phyloP scores from a whole-genome alignment of 1,140 invertebrate genomes.

The Sycophila sp. region DNA sequence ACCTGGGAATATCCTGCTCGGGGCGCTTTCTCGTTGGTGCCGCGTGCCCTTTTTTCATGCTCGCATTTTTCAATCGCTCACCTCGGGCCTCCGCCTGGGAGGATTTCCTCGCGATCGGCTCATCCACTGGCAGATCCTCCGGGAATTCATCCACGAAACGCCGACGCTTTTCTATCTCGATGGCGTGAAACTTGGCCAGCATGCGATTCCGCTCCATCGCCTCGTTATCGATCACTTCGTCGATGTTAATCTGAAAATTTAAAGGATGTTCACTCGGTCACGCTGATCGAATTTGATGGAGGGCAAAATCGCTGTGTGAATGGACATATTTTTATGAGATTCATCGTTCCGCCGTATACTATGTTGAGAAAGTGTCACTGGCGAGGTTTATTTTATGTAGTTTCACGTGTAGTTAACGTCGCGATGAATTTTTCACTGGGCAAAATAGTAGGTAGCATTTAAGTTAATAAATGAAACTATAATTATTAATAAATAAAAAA shows the following conservation, averaged over 20 bases:
- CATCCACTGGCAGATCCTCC: neutral
- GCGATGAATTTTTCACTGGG: too few species aligned
- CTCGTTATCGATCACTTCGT: constrained; percentile 47
- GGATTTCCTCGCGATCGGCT: constrained; percentile 38
- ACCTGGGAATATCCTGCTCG: constrained; percentile 30
- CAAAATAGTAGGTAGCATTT: too few species aligned
- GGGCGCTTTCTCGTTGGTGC: constrained; percentile 11
- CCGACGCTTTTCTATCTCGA: neutral
- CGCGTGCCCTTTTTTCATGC: constrained; percentile 9
- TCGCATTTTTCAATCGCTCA: constrained; percentile 51
- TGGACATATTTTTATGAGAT: too few species aligned
- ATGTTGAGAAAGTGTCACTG: too few species aligned
- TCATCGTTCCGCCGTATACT: too few species aligned
- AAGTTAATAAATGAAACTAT: too few species aligned
- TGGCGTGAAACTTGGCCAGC: constrained; percentile 50
- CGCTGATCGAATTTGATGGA: too few species aligned
- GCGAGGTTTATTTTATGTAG: neutral
- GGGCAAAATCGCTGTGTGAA: too few species aligned
- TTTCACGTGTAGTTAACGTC: neutral
- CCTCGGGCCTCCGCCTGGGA: constrained; percentile 54
- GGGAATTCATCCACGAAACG: neutral
- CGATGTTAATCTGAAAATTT: constrained; percentile 38
- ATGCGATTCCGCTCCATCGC: constrained; percentile 50
- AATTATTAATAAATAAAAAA: too few species aligned
- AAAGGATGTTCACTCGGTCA: too few species aligned